Base-by-base conservation (phyloP, 2,888 invertebrate genomes). In the Drosophila rellima region DNA sequence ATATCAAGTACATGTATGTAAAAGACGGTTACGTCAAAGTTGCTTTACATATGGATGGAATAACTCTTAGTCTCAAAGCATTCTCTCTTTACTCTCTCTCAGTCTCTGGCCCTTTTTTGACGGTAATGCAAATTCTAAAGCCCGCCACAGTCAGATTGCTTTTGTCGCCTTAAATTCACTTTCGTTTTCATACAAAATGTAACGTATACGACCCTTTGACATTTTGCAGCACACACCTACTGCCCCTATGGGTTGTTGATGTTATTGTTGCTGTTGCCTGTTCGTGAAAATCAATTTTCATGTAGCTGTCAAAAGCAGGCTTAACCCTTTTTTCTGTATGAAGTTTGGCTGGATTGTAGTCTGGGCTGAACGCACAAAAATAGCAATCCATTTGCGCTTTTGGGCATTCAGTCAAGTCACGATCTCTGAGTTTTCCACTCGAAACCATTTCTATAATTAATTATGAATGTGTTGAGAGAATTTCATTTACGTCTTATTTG, bases 241-340 rank as follows among this genome's bases (percentile, higher is more conserved):
- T 57, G 44, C 13, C 20, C 18, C 15, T 39, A 11, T 45, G 17
- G 48, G 20, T 17, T 47, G 51, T 26, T 54, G 42, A 31, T 62
- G 35, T 33, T 59, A 48, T 20, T 63, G 20, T 51, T 61, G 47
- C 39, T 47, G 39, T 23, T 57, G 54, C 31, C 50, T 52, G 45
- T 48, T 39, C 54, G 67, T 73, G 63, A 71, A 88, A 83, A 83
- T 83, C 86, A 85, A 83, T 83, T 88, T 85, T 82, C 73, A 73
- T 82, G 82, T 77, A 52, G 69, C 80, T 82, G 83, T 83, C 83
- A 85, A 77, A 85, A 66, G 54, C 88, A 83, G 73, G 55, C 26
- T 68, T 62, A 47, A 55, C 70, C 74, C 70, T 65, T 85, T 71
- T 37, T 64, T 45, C n/a, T 37, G 17, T 29, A 23, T 37, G n/a